Conservation (phyloP, 2,797 vertebrate species). For the Benthosema pterotum region DNA sequence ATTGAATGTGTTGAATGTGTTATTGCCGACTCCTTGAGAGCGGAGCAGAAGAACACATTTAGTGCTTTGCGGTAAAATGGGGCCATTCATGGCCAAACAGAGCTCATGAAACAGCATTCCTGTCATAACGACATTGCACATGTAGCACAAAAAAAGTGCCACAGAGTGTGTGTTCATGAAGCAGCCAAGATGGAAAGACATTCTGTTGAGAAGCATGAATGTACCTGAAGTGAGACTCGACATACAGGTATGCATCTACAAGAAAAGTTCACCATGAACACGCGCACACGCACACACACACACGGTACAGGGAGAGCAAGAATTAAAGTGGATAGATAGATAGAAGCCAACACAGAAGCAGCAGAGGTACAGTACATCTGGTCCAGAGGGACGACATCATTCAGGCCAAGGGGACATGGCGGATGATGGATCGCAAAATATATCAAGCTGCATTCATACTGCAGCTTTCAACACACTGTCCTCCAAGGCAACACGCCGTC, state of each 20-base stretch:
- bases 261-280: too few species aligned
- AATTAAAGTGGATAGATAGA: not conserved
- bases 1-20: conserved; percentile 19
- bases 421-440: too few species aligned
- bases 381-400: not conserved
- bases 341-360: not conserved
- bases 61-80: too few species aligned
- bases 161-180: not conserved
- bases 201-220: not conserved
- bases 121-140: not conserved
- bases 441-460: too few species aligned
- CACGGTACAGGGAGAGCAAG: too few species aligned
- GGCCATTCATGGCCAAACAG: too few species aligned
- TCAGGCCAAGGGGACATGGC: not conserved
- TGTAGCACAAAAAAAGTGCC: not conserved
- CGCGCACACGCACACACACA: too few species aligned
- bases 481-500: too few species aligned
- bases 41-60: not conserved
- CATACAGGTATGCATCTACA: too few species aligned
- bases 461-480: too few species aligned
- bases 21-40: conserved; percentile 30
- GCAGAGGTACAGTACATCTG: not conserved
- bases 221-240: too few species aligned
- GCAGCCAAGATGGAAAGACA: not conserved
- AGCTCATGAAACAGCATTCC: not conserved